Base-by-base conservation (phyloP, 2,113 vertebrate genomes). In the Dipodomys ordii region DNA sequence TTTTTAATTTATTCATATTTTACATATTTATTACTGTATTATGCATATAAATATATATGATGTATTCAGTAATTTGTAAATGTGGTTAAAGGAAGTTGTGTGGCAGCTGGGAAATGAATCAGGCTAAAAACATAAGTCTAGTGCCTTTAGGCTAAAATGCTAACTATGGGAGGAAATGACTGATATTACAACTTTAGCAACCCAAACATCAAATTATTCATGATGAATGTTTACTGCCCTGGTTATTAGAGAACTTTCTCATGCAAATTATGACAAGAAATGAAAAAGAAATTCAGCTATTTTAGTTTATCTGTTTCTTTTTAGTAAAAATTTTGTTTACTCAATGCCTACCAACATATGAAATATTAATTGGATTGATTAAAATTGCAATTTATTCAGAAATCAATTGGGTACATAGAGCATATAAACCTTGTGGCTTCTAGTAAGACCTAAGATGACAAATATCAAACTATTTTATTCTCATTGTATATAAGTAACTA, bases 161-260 rank as follows among this genome's bases (percentile, higher is more conserved):
- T 92, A 96, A 96, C 49, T 95, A 93, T 90, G 93, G 32, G 30
- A 95, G 95, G 93, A 98, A 97, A 96, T 95, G 92, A 97, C 83
- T 92, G 65, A 86, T 86, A 78, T 35, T 93, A 97, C 0, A 12
- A 89, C 2, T 87, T 7, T 67, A 96, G 87, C 91, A 96, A 73
- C 87, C 86, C 96, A 96, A 94, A 93, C 49, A 87, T 72, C 82
- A 90, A 96, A 95, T 71, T 65, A 78, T 32, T 95, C 28, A 92
- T 53, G 0, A 96, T 88, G 90, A 96, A 96, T 32, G 60, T 77
- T 92, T 76, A 74, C 0, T 35, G 53, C 67, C 68, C 65, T 87
- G 71, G 88, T 46, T 32, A 1, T 62, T 74, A 74, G 76, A 85
- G 64, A 97, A 77, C 53, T 92, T 90, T 94, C 93, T 89, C 77